Evolutionary conservation across 2,888 invertebrate genomes (phyloP), one percentile per base, ranked within the genome.

Genomic region (Micropterix aruncella): DNA sequence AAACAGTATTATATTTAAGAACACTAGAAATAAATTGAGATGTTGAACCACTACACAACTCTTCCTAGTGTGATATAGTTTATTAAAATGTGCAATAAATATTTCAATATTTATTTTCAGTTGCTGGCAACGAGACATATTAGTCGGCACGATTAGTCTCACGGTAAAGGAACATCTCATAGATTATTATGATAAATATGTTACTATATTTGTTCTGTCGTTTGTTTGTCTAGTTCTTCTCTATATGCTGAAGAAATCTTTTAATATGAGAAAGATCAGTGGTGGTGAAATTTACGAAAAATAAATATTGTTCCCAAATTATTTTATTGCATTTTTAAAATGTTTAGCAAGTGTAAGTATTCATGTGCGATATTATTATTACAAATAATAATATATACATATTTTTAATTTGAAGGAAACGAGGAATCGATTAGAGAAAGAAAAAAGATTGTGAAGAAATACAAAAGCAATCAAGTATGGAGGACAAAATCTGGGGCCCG

Each of bases 91-190:
- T 36, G 18, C 18, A 36, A 41, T 18, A 38, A 44, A 16, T 38
- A 37, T 45, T 45, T 41, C 27, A 44, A 47, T 48, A 51, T 62
- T 5, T 38, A 12, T 14, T n/a, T 57, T 2, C 59, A 82, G 81
- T 57, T 84, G 83, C 57, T 82, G 81, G 80, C 76, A 79, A 55
- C 59, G 66, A 38, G 63, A 66, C 19, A 63, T 67, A 45, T 59
- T 80, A 18, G 71, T 75, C 1, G 81, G 80, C 2, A 71, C 73
- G 1, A 66, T 80, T n/a, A 68, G 74, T 52, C 56, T 83, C 40
- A 54, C 67, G 2, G 74, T 80, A 3, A 69, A 69, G 52, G 61
- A 66, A 51, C 66, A 65, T 48, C 51, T 68, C 2, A 59, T 63
- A 47, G 47, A 67, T 7, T 59, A 61, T 47, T 65, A 71, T 49